These are phyloP conservation scores for Zosterops japonicus DNA, from an alignment of 2,113 vertebrate species.

Conservation along the genomic window DNA sequence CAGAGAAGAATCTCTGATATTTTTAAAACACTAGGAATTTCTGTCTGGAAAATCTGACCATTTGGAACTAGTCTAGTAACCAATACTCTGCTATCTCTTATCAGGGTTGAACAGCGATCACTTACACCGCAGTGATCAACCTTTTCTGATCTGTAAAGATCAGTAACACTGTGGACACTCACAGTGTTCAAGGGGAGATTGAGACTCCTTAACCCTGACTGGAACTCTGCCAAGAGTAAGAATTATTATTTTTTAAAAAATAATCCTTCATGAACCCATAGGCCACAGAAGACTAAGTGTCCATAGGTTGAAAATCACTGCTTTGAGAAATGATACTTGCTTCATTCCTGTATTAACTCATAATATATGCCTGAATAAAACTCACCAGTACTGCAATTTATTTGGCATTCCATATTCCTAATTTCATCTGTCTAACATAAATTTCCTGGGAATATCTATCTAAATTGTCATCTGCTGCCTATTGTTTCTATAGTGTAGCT, in stretches of 20 bases:
- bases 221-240: neutral
- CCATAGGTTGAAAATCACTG: neutral
- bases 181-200: neutral
- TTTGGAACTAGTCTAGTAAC: neutral
- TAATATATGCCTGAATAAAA: neutral
- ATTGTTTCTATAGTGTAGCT: neutral
- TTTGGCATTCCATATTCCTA: neutral
- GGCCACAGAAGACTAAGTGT: neutral
- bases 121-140: fast-evolving
- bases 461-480: neutral
- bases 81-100: neutral
- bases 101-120: neutral
- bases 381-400: neutral
- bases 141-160: neutral
- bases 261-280: neutral
- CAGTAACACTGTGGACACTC: neutral
- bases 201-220: neutral
- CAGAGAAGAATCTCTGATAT: neutral
- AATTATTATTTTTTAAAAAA: neutral
- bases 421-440: neutral
- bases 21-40: neutral
- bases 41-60: neutral
- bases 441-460: neutral
- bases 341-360: neutral
- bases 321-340: neutral